Base-by-base conservation (phyloP, 2,797 vertebrate species). In the Gobio occitaniae region DNA sequence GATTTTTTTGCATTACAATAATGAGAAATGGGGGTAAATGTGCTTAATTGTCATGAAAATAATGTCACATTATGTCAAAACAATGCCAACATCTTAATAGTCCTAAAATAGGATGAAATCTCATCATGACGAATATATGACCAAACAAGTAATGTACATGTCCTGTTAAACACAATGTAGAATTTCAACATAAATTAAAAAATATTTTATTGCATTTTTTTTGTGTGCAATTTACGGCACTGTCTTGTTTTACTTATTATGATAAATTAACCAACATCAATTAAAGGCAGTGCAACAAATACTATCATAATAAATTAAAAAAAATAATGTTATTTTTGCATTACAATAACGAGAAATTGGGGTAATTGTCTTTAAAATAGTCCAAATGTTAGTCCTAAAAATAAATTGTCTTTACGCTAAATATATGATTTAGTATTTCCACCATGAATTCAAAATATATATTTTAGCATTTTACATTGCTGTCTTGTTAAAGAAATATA, bases 1-100 rank as follows among this genome's bases (percentile, higher is more conserved):
- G 41, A 70, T 25, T 25, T 71, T 41, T 74, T 74, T 74, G 47
- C 47, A 52, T 74, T 32, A 52, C 25, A 74, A 50, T 74, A 50
- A 74, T 11, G 38, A 25, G 47, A 50, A 50, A 32, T 74, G 15
- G 8, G 13, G 4, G 3, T 32, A 32, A 52, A 74, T 74, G 71
- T 17, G 25, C 41, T 71, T 68, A 9, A 68, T 68, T 41, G 17
- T 69, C 36, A 38, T 69, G 16, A 69, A 19, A 41, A 74, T 17
- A 52, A 52, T 74, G 44, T 52, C 71, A 50, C 15, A 32, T 52
- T 74, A 25, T 72, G 25, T 16, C 25, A 74, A 74, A 74, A 74
- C 48, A 74, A 74, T 52, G 36, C 9, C 66, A 19, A 69, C 17
- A 69, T 48, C 44, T 48, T 47, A 71, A 71, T 6, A 25, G 69